These are phyloP conservation scores for Pedionomus torquatus DNA, from an alignment of 2,113 vertebrate species.

Conservation along the genomic window DNA sequence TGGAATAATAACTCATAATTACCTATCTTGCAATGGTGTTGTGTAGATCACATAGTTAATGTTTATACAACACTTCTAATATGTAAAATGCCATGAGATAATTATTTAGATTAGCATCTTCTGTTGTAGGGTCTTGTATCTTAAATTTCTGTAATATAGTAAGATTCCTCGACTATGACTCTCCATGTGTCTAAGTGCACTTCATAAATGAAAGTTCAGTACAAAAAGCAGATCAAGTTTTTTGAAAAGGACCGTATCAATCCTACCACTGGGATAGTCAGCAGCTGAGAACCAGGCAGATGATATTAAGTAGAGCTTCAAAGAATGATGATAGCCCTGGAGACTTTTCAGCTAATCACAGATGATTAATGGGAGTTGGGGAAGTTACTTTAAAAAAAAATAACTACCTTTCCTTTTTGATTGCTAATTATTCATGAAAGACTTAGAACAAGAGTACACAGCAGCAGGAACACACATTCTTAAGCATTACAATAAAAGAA, in stretches of 20 bases:
- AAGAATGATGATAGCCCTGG: neutral
- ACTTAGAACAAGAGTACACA: slow-evolving; percentile 26
- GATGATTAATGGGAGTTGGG: slow-evolving; percentile 51
- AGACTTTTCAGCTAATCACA: slow-evolving; percentile 28
- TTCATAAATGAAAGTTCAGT: neutral
- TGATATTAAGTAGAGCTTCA: neutral
- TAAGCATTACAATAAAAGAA: slow-evolving; percentile 32
- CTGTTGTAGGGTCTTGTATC: neutral
- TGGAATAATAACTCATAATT: neutral
- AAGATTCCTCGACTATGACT: neutral
- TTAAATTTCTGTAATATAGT: neutral
- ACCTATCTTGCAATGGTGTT: neutral
- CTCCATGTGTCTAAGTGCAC: accelerated
- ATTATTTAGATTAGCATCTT: neutral
- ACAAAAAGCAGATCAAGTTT: neutral
- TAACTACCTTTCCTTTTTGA: slow-evolving; percentile 3
- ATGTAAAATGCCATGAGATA: neutral
- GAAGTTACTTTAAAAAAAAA: neutral
- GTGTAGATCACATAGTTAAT: neutral
- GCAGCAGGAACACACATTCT: slow-evolving; percentile 13
- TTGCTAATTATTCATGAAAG: slow-evolving; percentile 62
- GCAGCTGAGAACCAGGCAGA: neutral
- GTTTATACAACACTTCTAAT: neutral
- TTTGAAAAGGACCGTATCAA: neutral
- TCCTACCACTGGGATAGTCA: neutral